Evolutionary conservation across 2,888 invertebrate genomes (phyloP), one percentile per base, ranked within the genome.

Genomic region (Drosophila nigricruria): DNA sequence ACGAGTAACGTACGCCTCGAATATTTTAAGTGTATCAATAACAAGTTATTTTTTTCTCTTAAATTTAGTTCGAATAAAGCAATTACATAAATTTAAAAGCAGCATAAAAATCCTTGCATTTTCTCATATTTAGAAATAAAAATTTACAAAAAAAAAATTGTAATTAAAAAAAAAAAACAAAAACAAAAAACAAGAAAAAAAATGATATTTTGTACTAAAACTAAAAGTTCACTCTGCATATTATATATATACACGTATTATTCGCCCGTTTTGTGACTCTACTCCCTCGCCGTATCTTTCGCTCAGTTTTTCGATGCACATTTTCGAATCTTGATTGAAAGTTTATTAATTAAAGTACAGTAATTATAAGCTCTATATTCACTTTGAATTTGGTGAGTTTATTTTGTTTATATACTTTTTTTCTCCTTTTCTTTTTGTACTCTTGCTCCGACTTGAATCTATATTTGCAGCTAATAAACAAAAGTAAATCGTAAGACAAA

Each of bases 351-450:
- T 66, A 70, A 71, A 77, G 70, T 79, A 90, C 78, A 80, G 81
- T 90, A 82, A 88, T 72, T 78, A 72, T 79, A 79, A 77, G 78
- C 58, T 73, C 57, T 71, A 49, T 36, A 76, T 78, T 68, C 73
- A 82, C 82, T 73, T 73, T 77, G 73, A 89, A 88, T 87, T 87
- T 87, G 87, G 90, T 90, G 87, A 90, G 81, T 90, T 87, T 77
- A 56, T 75, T 66, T 86, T 67, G 59, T 75, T 71, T 47, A 75
- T 66, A 36, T 16, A 4, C 14, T 4, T 82, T 69, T 63, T 74
- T 70, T 57, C 73, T 71, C 63, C 63, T 84, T 87, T 79, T 71
- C 67, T 64, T 84, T 83, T 79, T 66, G 73, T 82, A 81, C 82
- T 74, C 58, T 88, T 82, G 86, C 79, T 82, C 88, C 69, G 86